Conservation (phyloP, 2,797 vertebrate genomes). For the Chelon labrosus region DNA sequence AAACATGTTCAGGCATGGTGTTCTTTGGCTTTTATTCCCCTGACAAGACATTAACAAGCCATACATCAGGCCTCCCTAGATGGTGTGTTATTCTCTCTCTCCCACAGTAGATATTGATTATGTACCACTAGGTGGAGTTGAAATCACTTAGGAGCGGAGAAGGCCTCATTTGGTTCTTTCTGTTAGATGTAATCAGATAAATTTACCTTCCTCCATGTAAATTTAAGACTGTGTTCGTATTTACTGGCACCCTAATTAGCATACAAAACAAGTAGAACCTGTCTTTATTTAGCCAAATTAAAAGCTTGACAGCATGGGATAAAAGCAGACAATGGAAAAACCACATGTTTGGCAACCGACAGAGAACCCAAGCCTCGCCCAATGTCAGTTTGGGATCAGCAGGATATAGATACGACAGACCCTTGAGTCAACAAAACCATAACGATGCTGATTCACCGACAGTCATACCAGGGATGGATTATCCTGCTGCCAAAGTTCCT, state of each 20-base stretch:
- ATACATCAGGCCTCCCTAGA: slow-evolving; percentile 19
- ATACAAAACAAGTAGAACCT: slow-evolving; percentile 19
- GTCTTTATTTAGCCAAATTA: slow-evolving; percentile 40
- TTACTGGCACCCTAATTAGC: background rate
- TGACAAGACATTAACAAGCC: slow-evolving; percentile 12
- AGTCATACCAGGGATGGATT: slow-evolving; percentile 54
- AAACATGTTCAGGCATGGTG: slow-evolving; percentile 46
- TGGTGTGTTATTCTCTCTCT: slow-evolving; percentile 33
- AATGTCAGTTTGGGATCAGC: slow-evolving; percentile 44
- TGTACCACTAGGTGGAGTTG: slow-evolving; percentile 71
- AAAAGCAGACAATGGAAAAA: slow-evolving; percentile 31
- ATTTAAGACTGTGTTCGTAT: background rate
- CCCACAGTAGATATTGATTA: background rate
- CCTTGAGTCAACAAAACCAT: slow-evolving; percentile 52
- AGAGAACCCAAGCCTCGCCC: slow-evolving; percentile 43
- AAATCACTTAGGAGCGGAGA: slow-evolving; percentile 1
- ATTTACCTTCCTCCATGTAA: background rate
- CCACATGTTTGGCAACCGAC: slow-evolving; percentile 26
- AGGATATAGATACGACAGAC: slow-evolving; percentile 59
- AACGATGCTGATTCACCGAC: slow-evolving; percentile 74
- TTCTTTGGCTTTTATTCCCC: slow-evolving; percentile 29
- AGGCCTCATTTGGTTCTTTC: background rate
- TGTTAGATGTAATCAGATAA: background rate
- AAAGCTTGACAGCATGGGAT: slow-evolving; percentile 6
- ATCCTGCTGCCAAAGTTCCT: slow-evolving; percentile 49